phyloP scores from a whole-genome alignment of 2,888 invertebrate species.

The Eupithecia pulchellata region DNA sequence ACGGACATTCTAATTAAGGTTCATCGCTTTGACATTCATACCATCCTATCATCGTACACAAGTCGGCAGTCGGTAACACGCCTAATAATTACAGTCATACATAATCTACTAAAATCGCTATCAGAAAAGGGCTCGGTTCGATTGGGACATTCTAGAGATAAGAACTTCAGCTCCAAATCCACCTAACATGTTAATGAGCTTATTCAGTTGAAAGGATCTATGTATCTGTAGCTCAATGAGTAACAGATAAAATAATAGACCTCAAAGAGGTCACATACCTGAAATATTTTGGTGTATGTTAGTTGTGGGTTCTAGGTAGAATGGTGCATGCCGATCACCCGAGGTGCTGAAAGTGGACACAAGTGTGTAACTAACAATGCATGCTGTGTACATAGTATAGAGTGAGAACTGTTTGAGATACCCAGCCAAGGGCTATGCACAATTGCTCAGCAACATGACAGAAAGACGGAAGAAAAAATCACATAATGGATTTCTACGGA shows the following conservation, averaged over 20 bases:
- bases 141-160: conserved; percentile 75
- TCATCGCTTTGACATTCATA: conserved; percentile 86
- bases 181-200: conserved; percentile 80
- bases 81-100: conserved; percentile 76
- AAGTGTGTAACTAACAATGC: conserved; percentile 85
- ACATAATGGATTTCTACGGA: conserved; percentile 92
- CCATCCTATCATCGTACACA: conserved; percentile 76
- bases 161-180: conserved; percentile 71
- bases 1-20: conserved; percentile 84
- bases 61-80: conserved; percentile 70
- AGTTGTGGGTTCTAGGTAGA: conserved; percentile 84
- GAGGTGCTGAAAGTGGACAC: conserved; percentile 79
- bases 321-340: conserved; percentile 82
- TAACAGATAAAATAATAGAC: conserved; percentile 42
- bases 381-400: conserved; percentile 85
- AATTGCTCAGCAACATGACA: conserved; percentile 80
- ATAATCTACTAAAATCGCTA: conserved; percentile 79
- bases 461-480: conserved; percentile 85
- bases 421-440: conserved; percentile 76
- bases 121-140: conserved; percentile 80
- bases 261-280: conserved; percentile 63
- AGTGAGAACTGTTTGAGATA: conserved; percentile 67
- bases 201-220: conserved; percentile 63
- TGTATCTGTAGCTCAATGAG: conserved; percentile 50
- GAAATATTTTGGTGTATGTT: conserved; percentile 82